Evolutionary conservation across 2,888 invertebrate species (phyloP), one percentile per base, ranked within the genome.

Genomic region (Nomada ferruginata): DNA sequence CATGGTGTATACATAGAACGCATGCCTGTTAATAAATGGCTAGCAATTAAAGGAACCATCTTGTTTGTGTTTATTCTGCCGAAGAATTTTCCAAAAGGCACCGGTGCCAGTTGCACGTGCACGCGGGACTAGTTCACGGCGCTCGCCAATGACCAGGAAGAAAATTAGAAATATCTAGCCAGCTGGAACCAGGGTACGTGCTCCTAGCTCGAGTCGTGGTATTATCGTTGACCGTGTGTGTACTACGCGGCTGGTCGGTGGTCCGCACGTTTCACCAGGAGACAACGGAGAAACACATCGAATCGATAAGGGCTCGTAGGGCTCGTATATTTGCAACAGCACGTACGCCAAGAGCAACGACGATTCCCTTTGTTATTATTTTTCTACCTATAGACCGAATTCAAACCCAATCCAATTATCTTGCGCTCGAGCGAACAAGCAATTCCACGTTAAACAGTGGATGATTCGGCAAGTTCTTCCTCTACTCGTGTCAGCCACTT

Each of bases 101-200:
- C 4, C 11, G 57, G 50, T 42, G 53, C 59, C 52, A 29, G 61
- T 52, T 64, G 76, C 75, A 81, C 84, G 79, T 75, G 74, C 75
- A 70, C 53, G 50, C 66, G 52, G 18, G 57, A 57, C 68, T 52
- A 55, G 57, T 52, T 55, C 23, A 50, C 53, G 60, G 20, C 57
- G 64, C 15, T 73, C 59, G 63, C 76, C 79, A 60, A 76, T 80
- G 76, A 76, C 85, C 76, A 74, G 73, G 76, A 77, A 85, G 88
- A 83, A 87, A 89, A 90, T 90, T 87, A 87, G 87, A 87, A 88
- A 88, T 88, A 89, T 90, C 86, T 85, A 88, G 83, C 79, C 85
- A 82, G 79, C 82, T 79, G 81, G 82, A 84, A 85, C 86, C 81
- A 82, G 83, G 77, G 78, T 87, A 90, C 90, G 90, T 90, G 90